A percentile compares a stretch with the other conserved stretches of the same genome.
Evolutionary conservation across 1,140 invertebrate genomes (phyloP).

Genomic region (Pygmarrhopalites habei): DNA sequence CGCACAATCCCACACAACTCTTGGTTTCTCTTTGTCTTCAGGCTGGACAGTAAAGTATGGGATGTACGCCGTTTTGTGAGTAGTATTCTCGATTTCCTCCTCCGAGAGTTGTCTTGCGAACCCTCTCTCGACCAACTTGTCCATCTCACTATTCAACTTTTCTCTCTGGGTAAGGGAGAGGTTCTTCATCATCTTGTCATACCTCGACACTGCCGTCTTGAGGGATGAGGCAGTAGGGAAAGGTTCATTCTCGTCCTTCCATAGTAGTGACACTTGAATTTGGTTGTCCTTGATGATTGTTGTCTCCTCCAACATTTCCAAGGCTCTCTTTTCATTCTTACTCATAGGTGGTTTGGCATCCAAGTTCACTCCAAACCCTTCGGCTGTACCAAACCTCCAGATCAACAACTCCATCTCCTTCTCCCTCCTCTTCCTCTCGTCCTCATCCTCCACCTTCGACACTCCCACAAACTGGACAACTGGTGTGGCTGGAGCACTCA

Average conservation of each 20-base stretch:
- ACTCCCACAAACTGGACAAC: background rate
- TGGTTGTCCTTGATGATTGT: background rate
- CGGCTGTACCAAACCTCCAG: background rate
- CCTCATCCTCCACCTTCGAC: background rate
- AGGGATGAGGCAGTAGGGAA: background rate
- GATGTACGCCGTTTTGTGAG: constrained; percentile 4
- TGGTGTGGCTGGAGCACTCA: too few relatives aligned
- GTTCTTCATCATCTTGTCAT: constrained; percentile 7
- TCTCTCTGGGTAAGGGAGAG: constrained; percentile 1
- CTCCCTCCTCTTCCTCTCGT: background rate
- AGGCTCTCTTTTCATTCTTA: constrained; percentile 9
- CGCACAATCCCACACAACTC: constrained; percentile 21
- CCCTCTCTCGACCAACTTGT: constrained; percentile 15
- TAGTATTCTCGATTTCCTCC: background rate
- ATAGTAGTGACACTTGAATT: constrained; percentile 20
- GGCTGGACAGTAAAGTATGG: constrained; percentile 24
- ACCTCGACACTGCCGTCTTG: background rate
- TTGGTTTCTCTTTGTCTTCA: constrained; percentile 17
- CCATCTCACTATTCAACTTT: constrained; percentile 10
- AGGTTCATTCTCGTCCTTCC: constrained; percentile 1
- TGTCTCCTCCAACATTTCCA: constrained; percentile 11
- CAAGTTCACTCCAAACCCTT: constrained; percentile 18
- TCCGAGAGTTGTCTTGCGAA: constrained; percentile 1
- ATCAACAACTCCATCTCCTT: background rate
- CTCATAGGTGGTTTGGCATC: background rate